Base-by-base conservation (phyloP, 1,140 invertebrate genomes). In the Patella vulgata region DNA sequence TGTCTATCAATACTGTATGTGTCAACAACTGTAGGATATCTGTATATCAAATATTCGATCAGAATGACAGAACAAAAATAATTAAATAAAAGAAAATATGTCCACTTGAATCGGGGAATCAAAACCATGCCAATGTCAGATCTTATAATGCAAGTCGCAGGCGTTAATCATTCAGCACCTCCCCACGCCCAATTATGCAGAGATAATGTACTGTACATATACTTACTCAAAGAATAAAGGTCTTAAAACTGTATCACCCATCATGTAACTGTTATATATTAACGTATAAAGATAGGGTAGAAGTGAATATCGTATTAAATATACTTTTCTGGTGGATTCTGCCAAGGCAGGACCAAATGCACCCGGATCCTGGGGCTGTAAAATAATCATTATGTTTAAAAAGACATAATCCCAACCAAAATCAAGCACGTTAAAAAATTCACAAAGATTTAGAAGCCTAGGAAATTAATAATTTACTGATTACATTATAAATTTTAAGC, bases 211-310 rank as follows among this genome's bases (percentile, higher is more conserved):
- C 8, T 4, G n/a, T 11, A 23, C n/a, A n/a, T n/a, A n/a, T 36
- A 73, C 71, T 66, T 58, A 82, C 71, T 78, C 67, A 68, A 84
- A 81, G 84, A 94, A 93, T 50, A 95, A 75, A 11, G 93, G 92
- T 31, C 91, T 84, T 2, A 88, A 89, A 0, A 94, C 92, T 19
- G 92, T 91, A 21, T 89, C 86, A 0, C 92, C 92, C 71, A 84
- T 85, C 11, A 82, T 75, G 80, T 93, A 89, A 1, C 92, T 90
- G 17, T 87, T 82, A 82, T 88, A 91, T 74, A 95, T 92, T 36
- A 93, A 83, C 0, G 91, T 92, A 81, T 95, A 95, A 27, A 95
- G 88, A 80, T 93, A 92, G 0, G 93, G 93, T 27, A 96, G 81
- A 3, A 95, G 81, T 1, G 85, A 83, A 78, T 96, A 96, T 48